Evolutionary conservation across 2,113 vertebrate species (phyloP).

Genomic region (Larimichthys crocea): DNA sequence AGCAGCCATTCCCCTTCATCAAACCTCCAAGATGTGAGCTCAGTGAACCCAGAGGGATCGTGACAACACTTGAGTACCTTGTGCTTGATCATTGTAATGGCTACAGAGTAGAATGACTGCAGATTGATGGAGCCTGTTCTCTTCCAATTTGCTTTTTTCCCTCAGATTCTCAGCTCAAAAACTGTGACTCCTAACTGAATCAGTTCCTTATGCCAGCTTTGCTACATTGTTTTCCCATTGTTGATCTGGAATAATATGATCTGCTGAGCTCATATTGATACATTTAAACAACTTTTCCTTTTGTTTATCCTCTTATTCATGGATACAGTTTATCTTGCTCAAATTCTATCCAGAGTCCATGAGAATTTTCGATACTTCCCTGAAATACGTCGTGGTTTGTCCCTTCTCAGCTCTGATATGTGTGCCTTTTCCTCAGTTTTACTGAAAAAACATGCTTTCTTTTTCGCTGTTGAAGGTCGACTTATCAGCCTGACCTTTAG

Average conservation of each 20-base stretch:
- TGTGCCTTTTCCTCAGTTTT: not conserved
- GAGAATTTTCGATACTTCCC: not conserved
- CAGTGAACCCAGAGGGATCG: slow-evolving; percentile 23
- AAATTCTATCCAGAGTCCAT: not conserved
- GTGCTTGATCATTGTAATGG: slow-evolving; percentile 18
- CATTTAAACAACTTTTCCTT: slow-evolving; percentile 4
- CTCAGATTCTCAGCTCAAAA: not conserved
- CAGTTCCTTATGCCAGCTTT: not conserved
- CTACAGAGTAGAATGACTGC: not conserved
- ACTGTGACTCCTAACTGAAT: not conserved
- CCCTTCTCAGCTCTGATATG: not conserved
- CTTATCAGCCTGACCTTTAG: not conserved
- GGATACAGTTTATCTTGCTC: not conserved
- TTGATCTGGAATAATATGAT: not conserved
- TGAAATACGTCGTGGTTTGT: not conserved
- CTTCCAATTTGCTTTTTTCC: not conserved
- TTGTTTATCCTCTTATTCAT: not conserved
- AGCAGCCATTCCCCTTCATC: not conserved
- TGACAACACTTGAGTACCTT: slow-evolving; percentile 14
- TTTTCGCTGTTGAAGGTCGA: not conserved
- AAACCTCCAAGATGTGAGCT: slow-evolving; percentile 20
- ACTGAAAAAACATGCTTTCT: not conserved
- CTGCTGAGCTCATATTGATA: not conserved
- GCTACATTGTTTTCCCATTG: not conserved
- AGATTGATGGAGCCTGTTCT: not conserved